Base-by-base conservation (phyloP, 2,797 vertebrate genomes). In the Girardinus metallicus region DNA sequence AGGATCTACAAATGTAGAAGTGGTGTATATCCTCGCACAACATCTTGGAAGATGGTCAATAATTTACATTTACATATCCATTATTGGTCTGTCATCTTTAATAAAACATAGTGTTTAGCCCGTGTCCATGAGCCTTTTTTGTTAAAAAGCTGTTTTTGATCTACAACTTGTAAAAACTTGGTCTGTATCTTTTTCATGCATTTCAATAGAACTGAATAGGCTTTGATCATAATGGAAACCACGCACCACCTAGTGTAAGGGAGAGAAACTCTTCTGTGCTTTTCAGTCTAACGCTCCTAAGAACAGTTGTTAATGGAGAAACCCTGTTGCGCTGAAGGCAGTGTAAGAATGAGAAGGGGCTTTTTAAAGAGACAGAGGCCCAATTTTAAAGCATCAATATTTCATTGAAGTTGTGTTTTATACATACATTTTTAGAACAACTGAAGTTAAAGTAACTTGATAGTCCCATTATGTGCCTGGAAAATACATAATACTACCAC, bases 211-310 rank as follows among this genome's bases (percentile, higher is more conserved):
- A 5, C 57, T 34, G 29, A 34, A 31, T 15, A 5, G 29, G 2
- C 13, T 62, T 62, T 62, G 31, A 62, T 62, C 60, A 31, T 11
- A 62, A 9, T 34, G 11, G 39, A 8, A 73, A 13, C 23, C 31
- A 6, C 55, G 41, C 47, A 23, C 77, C 75, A 62, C 73, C 73
- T 31, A n/a, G 75, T 70, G 73, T 51, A 41, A 8, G n/a, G 4
- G 4, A 1, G 1, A 31, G 11, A 31, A 60, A 31, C n/a, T 60
- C n/a, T 57, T 26, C 9, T 55, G 7, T 55, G 21, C 21, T 10
- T n/a, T 7, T 29, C 53, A 57, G n/a, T 57, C 1, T 29, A 23
- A 51, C 6, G 0, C 7, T 8, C 49, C 7, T 21, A 2, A 51
- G 49, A 51, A 51, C 21, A 51, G 7, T 51, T 51, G 8, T 51